Evolutionary conservation across 1,140 invertebrate species (phyloP), one percentile per base, ranked within the genome.

Genomic region (Wasmannia auropunctata): DNA sequence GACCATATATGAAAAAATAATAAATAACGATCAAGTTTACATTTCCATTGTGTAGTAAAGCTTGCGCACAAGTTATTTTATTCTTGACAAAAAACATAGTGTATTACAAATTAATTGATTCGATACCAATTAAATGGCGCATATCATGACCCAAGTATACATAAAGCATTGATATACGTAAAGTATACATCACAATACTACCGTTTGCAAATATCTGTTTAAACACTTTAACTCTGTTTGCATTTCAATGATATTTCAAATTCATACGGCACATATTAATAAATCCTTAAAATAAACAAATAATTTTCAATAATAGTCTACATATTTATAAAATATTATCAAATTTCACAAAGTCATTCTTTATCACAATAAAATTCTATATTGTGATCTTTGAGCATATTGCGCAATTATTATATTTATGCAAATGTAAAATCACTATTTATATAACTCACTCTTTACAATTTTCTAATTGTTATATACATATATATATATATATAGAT

Each of bases 351-450:
- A 69, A 46, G 16, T 22, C 16, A 49, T 14, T 31, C n/a, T 51
- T 70, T 70, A 70, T 31, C 67, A 4, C 16, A 31, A 51, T 70
- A 11, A 31, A 1, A 11, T 70, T 70, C 8, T n/a, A n/a, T 10
- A 34, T 51, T 37, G 60, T 37, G 31, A 70, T n/a, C 16, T 43
- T 28, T 51, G 4, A 49, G 8, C 46, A 31, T 34, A 19, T 70
- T n/a, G n/a, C 8, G 1, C 25, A 70, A 49, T 70, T 51, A 51
- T 51, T 49, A 70, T 70, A 31, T 31, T 49, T 70, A 49, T 49
- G 28, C 28, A 51, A 54, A 70, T 70, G 25, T 49, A 67, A 80
- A 80, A 40, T 80, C 49, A 25, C 16, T 2, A 28, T 67, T 80
- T 69, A 56, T 56, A 54, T n/a, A n/a, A n/a, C n/a, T n/a, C n/a